Base-by-base conservation (phyloP, 1,140 invertebrate species). In the Halyomorpha halys region DNA sequence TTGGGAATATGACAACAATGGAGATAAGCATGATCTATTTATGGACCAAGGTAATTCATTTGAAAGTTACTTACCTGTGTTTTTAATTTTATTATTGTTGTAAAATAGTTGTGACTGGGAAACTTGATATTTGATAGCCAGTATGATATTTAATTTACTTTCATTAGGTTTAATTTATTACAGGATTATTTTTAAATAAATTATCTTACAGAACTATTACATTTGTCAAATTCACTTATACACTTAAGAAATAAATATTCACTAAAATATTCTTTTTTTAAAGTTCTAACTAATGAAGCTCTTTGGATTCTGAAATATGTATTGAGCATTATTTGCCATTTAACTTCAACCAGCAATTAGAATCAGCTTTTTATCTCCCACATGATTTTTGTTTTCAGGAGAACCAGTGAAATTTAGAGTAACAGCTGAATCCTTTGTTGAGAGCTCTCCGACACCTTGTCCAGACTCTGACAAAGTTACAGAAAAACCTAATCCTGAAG, bases 341-440 rank as follows among this genome's bases (percentile, higher is more conserved):
- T 39, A 6, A 39, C 13, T 39, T 39, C 1, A 1, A 39, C 6
- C 11, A 11, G 34, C 1, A 11, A 13, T 39, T 39, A 39, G 11
- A 39, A 39, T 11, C 34, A 39, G 11, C 34, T 30, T 30, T 30
- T n/a, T n/a, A 39, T 11, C 34, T 6, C 1, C 8, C 27, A 39
- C 4, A 6, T 39, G 34, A 11, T 6, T 9, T 39, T 39, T 39
- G 6, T 66, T 76, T 77, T 64, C 73, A 81, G 90, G 90, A 44
- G 92, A 95, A 79, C 83, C 84, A 62, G 90, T 97, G 61, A 83
- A 91, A 69, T 96, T 97, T 74, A 80, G 91, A 67, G 86, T 98
- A 0, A 86, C 89, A 15, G 86, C 86, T 68, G 94, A 97, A 78
- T 78, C 77, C 13, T 97, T 97, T 77, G 83, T 86, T 66, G 94